Conservation (phyloP, 2,113 vertebrate genomes). For the Pelecanoides urinatrix region DNA sequence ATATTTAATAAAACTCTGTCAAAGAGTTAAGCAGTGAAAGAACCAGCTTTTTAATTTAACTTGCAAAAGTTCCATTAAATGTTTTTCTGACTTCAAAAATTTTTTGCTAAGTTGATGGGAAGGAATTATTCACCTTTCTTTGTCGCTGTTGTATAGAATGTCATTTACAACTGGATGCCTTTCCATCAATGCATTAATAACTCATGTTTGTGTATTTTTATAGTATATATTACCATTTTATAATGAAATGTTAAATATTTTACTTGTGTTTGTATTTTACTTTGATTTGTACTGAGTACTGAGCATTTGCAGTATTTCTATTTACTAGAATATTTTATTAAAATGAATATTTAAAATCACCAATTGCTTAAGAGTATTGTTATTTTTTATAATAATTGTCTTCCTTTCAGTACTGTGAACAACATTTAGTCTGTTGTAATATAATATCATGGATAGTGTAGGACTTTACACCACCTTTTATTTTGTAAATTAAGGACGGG, state of each 20-base stretch:
- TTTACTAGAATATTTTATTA: slow-evolving; percentile 49
- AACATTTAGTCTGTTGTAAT: not conserved
- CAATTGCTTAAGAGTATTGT: not conserved
- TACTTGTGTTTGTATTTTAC: slow-evolving; percentile 38
- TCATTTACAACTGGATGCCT: not conserved
- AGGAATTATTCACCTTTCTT: slow-evolving; percentile 16
- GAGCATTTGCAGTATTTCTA: not conserved
- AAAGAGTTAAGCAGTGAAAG: not conserved
- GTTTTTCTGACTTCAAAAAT: not conserved
- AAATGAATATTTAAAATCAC: slow-evolving; percentile 54
- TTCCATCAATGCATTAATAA: slow-evolving; percentile 51
- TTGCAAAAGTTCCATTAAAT: not conserved
- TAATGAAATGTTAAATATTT: slow-evolving; percentile 67
- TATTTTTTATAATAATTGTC: not conserved
- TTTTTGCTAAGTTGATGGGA: not conserved
- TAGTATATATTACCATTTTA: slow-evolving; percentile 44
- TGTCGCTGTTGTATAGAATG: not conserved
- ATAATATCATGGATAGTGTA: not conserved
- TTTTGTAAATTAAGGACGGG: not conserved
- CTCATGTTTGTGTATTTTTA: not conserved
- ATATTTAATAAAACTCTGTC: not conserved
- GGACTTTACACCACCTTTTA: not conserved
- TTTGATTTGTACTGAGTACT: slow-evolving; percentile 28
- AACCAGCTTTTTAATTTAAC: not conserved
- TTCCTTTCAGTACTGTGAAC: not conserved